Evolutionary conservation across 2,797 vertebrate species (phyloP), one percentile per base, ranked within the genome.

Genomic region (Champsocephalus gunnari): DNA sequence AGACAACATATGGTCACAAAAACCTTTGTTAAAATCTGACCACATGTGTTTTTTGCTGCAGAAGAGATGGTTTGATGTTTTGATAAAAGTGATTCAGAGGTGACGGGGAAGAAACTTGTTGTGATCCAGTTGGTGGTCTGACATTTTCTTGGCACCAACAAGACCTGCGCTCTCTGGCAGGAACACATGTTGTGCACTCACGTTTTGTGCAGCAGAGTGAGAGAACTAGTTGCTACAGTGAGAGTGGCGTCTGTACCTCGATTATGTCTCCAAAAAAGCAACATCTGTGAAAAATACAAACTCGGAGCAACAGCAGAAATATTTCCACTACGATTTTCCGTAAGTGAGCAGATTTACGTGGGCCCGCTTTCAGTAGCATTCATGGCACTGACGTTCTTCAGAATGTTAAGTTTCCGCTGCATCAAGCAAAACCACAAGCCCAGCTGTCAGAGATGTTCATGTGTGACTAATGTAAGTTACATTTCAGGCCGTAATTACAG

Each of bases 291-390:
- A 69, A 77, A 79, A 85, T n/a, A 77, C 44, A 86, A n/a, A 71
- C 58, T 21, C 61, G 64, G 79, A 78, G 71, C 48, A 50, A 48
- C 66, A 66, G 87, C 59, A 78, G 66, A 79, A 88, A 80, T 65
- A 60, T 87, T 89, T 92, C 86, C 87, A 90, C 82, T 87, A 80
- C 54, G 9, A 19, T 51, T 88, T 88, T 85, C 85, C 85, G 47
- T 16, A 48, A 79, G 60, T 21, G 9, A 66, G 84, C 56, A 64
- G 60, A 79, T 87, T 92, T 85, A 87, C 6, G 45, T 78, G 53
- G 45, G 13, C 64, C 59, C 53, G 38, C 58, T 73, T 60, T 73
- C 75, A 65, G 73, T 53, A 65, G 57, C 53, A 54, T 12, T 13
- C 34, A 59, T 44, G n/a, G 48, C 59, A 28, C 55, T 54, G 68